phyloP scores from a whole-genome alignment of 2,113 vertebrate species.

The Vulpes vulpes region DNA sequence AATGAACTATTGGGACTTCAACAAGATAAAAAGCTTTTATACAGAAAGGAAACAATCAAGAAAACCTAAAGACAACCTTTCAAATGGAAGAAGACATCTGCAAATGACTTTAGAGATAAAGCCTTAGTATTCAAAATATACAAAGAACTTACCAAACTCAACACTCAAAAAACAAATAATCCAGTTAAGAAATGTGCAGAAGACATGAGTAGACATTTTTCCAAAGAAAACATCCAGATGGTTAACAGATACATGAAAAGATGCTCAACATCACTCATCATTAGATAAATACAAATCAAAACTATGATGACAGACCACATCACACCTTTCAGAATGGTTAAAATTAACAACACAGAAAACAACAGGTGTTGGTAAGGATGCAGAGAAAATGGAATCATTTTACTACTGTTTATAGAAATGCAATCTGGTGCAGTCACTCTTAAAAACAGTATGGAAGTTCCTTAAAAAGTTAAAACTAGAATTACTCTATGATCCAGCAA shows the following conservation, averaged over 20 bases:
- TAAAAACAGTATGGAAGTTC: not conserved
- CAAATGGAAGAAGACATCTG: not conserved
- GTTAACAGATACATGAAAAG: not conserved
- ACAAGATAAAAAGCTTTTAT: not conserved
- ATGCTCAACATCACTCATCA: not conserved
- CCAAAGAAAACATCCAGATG: not conserved
- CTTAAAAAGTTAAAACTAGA: not conserved
- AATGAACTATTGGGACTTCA: not conserved
- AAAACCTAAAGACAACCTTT: not conserved
- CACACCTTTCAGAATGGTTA: not conserved
- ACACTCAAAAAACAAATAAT: not conserved
- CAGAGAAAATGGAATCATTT: not conserved
- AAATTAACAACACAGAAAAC: not conserved
- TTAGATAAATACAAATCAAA: not conserved
- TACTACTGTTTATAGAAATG: not conserved
- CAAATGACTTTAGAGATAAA: not conserved
- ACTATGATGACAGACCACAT: not conserved
- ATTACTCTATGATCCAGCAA: not conserved
- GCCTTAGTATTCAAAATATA: not conserved
- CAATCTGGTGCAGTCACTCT: not conserved
- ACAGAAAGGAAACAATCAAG: not conserved
- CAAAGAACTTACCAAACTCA: not conserved
- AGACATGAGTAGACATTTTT: not conserved
- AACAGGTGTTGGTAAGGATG: not conserved
- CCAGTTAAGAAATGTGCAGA: not conserved